Conservation (phyloP, 1,140 invertebrate species). For the Ectropis grisescens region DNA sequence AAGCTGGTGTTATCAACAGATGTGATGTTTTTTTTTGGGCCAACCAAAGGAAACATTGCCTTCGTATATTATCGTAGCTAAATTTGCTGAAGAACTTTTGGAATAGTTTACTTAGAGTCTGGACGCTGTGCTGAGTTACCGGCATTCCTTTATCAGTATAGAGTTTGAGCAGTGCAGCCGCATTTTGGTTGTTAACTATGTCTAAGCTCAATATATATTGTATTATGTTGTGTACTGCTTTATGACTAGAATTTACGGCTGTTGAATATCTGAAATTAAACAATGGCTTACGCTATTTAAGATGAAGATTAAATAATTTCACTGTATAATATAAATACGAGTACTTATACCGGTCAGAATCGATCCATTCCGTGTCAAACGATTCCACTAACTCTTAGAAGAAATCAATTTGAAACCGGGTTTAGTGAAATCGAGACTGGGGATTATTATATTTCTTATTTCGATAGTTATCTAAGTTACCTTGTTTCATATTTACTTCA, state of each 20-base stretch:
- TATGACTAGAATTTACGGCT: conserved; percentile 21
- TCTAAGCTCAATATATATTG: conserved; percentile 24
- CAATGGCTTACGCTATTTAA: too few species aligned
- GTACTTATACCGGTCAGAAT: too few species aligned
- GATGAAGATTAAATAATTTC: too few species aligned
- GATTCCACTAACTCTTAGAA: too few species aligned
- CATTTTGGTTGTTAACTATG: conserved; percentile 26
- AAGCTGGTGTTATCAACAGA: conserved; percentile 14
- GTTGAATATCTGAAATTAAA: conserved; percentile 42
- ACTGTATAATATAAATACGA: too few species aligned
- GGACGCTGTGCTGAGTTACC: conserved; percentile 29
- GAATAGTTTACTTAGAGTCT: conserved; percentile 29
- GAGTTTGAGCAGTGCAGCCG: conserved; percentile 32
- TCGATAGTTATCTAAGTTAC: too few species aligned
- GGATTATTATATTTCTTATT: too few species aligned
- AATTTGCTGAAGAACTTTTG: conserved; percentile 42
- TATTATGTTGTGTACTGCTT: conserved; percentile 36
- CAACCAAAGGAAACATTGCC: conserved; percentile 38
- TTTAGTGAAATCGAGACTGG: too few species aligned
- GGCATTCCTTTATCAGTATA: conserved; percentile 51
- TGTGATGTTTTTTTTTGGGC: conserved; percentile 16
- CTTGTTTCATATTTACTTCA: too few species aligned
- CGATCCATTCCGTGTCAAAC: too few species aligned
- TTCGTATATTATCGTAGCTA: conserved; percentile 20
- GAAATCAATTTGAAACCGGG: too few species aligned